Base-by-base conservation (phyloP, 2,888 invertebrate genomes). In the Apamea crenata region DNA sequence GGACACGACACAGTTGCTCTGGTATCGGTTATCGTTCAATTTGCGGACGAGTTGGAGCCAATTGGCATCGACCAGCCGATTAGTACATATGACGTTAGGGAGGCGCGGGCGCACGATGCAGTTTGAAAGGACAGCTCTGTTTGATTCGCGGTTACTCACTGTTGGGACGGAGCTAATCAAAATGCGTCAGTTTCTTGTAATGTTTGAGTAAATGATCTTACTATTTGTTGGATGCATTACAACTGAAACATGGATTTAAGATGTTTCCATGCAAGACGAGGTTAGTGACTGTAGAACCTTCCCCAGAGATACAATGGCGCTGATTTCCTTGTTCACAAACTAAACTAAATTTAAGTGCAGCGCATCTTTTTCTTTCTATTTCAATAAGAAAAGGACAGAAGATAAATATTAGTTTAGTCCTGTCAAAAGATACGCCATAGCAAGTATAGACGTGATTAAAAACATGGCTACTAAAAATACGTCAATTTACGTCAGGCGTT, bases 11-110 rank as follows among this genome's bases (percentile, higher is more conserved):
- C 71, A 78, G 84, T 81, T 76, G 70, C 80, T 81, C 81, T 69
- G 67, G 78, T 79, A 88, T 78, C 84, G 82, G 85, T 84, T 85
- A 89, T 87, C 83, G 81, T 83, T 81, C 83, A 84, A 85, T 87
- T 88, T 88, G 87, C 83, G 77, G 69, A 83, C 74, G 81, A 87
- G 89, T 89, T 89, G 85, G 81, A 82, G 83, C 84, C 88, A 91
- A 89, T 90, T 91, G 90, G 76, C 80, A 80, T 80, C 74, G 77
- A 73, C 72, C 80, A 83, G 82, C 66, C 84, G 83, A 87, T 89
- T 81, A 63, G 40, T 85, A 75, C 65, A 71, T 12, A 29, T 87
- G 82, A 87, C 72, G 76, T 69, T 79, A 75, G 65, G 75, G 81
- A 74, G 77, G 69, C 84, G 75, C 75, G 36, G 50, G 65, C 77